These are phyloP conservation scores for Drosophila ironensis DNA, from an alignment of 1,140 invertebrate species.

Conservation along the genomic window DNA sequence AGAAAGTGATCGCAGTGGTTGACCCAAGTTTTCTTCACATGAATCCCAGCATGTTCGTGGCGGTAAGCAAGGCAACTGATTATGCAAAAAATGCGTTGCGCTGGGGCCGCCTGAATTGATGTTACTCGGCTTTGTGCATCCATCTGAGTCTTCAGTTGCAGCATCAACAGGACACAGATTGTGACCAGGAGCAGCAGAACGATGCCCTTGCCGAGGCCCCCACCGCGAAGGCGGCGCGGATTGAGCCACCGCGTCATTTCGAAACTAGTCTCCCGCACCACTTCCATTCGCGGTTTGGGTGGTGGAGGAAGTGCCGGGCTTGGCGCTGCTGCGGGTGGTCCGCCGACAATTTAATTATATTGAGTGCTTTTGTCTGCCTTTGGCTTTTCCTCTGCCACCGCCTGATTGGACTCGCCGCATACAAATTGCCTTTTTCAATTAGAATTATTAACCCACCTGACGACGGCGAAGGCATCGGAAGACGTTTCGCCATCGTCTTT, in stretches of 20 bases:
- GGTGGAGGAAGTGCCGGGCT: background rate
- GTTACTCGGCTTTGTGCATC: too few species aligned
- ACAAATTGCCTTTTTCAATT: slow-evolving; percentile 79
- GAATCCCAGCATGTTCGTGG: slow-evolving; percentile 25
- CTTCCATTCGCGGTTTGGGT: background rate
- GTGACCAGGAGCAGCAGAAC: slow-evolving; percentile 13
- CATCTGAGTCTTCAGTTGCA: background rate
- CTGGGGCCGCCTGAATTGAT: background rate
- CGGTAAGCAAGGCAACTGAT: slow-evolving; percentile 36
- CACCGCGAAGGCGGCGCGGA: slow-evolving; percentile 34
- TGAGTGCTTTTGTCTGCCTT: slow-evolving; percentile 68
- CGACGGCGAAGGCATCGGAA: slow-evolving; percentile 19
- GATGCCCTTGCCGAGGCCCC: slow-evolving; percentile 33
- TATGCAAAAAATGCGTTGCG: slow-evolving; percentile 53
- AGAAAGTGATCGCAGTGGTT: slow-evolving; percentile 52
- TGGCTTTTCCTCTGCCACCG: slow-evolving; percentile 2
- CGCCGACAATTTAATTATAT: slow-evolving; percentile 72
- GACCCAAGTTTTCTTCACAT: slow-evolving; percentile 53
- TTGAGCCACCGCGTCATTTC: slow-evolving; percentile 50
- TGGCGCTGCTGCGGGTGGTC: slow-evolving; percentile 9
- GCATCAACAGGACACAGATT: slow-evolving; percentile 14
- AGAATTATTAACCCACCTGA: slow-evolving; percentile 72
- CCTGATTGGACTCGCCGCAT: slow-evolving; percentile 59
- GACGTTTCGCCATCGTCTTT: slow-evolving; percentile 20
- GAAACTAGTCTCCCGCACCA: slow-evolving; percentile 31